phyloP scores from a whole-genome alignment of 2,888 invertebrate genomes.

The Plagodis pulveraria region DNA sequence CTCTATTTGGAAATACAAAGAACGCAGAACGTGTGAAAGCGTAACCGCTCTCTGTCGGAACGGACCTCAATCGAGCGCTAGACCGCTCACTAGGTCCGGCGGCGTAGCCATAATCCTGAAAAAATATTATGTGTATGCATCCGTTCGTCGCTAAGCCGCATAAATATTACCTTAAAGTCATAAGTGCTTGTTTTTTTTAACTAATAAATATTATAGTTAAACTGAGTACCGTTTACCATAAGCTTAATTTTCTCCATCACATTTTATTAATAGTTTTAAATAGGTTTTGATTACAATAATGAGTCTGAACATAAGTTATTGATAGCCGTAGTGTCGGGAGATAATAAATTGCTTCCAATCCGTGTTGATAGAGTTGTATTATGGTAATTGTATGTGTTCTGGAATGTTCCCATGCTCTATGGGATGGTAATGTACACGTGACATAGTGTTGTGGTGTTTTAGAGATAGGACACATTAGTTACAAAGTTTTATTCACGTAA shows the following conservation, averaged over 20 bases:
- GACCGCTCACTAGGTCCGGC: no score
- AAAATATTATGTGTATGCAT: no score
- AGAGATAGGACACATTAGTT: slow-evolving; percentile 17
- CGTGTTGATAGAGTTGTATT: slow-evolving; percentile 32
- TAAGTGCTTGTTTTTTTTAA: no score
- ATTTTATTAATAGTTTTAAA: slow-evolving; percentile 10
- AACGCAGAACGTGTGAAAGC: no score
- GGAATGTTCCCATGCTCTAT: slow-evolving; percentile 17
- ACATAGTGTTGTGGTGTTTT: slow-evolving; percentile 1
- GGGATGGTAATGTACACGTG: not conserved
- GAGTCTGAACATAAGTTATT: slow-evolving; percentile 19
- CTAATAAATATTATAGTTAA: not conserved
- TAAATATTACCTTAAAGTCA: no score
- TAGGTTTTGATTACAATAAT: slow-evolving; percentile 16
- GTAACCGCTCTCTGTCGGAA: no score
- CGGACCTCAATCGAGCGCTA: no score
- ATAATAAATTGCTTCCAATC: slow-evolving; percentile 27
- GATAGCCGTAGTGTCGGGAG: slow-evolving; percentile 2
- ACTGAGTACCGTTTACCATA: not conserved
- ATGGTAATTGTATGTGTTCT: slow-evolving; percentile 12
- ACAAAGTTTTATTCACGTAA: slow-evolving; percentile 4
- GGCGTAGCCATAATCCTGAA: no score
- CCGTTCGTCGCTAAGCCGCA: no score
- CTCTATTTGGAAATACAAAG: no score
- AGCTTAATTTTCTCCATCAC: slow-evolving; percentile 3